phyloP scores from a whole-genome alignment of 1,140 invertebrate species.

The Rhynchophorus ferrugineus region DNA sequence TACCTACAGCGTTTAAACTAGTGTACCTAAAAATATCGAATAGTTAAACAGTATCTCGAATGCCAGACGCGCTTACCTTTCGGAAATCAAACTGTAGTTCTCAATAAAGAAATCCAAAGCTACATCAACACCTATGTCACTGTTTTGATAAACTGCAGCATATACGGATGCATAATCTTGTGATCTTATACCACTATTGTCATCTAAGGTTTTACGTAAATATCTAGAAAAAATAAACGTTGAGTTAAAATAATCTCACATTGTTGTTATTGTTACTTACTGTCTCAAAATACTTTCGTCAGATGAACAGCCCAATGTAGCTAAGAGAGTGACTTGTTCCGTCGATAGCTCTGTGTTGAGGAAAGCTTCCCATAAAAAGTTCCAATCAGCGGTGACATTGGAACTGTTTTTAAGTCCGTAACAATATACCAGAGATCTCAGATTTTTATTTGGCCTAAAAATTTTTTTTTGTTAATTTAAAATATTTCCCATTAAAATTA shows the following conservation, averaged over 20 bases:
- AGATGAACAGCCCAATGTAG: constrained; percentile 43
- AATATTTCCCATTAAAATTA: too few relatives aligned
- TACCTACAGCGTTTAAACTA: constrained; percentile 14
- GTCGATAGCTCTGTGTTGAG: constrained; percentile 7
- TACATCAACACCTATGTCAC: constrained; percentile 41
- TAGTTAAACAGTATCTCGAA: too few relatives aligned
- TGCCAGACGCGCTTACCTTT: too few relatives aligned
- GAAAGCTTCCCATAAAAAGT: constrained; percentile 37
- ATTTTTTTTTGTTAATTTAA: too few relatives aligned
- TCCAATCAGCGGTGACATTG: constrained; percentile 38
- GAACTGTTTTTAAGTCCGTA: constrained; percentile 19
- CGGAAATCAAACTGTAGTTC: constrained; percentile 6
- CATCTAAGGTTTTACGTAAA: constrained; percentile 11
- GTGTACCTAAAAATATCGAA: constrained; percentile 5
- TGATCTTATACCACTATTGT: constrained; percentile 36
- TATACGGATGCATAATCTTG: constrained; percentile 43
- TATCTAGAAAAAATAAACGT: constrained; percentile 9
- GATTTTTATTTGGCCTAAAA: constrained; percentile 20
- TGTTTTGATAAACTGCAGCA: constrained; percentile 39
- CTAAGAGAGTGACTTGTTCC: constrained; percentile 13
- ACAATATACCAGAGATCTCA: constrained; percentile 16
- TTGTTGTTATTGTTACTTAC: constrained; percentile 6
- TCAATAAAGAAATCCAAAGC: constrained; percentile 43
- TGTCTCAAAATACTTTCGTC: constrained; percentile 39
- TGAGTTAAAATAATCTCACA: neutral